Base-by-base conservation (phyloP, 2,113 vertebrate genomes). In the Boulengeromyrus knoepffleri region DNA sequence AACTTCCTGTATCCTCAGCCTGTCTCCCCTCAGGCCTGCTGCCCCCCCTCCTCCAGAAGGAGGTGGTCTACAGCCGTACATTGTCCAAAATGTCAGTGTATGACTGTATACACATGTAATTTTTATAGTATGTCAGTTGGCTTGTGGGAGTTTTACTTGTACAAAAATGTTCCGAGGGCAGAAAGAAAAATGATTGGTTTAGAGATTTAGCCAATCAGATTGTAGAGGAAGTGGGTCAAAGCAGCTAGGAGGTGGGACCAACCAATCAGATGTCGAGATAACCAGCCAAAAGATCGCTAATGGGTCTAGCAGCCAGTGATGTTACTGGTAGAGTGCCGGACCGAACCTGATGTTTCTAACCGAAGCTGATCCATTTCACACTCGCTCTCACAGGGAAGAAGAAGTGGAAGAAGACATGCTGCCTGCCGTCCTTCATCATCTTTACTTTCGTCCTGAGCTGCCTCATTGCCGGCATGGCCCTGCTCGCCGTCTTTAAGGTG, bases 341-440 rank as follows among this genome's bases (percentile, higher is more conserved):
- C n/a, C 62, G 3, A 31, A 13, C n/a, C 62, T 3, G n/a, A n/a
- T 2, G 17, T 80, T 39, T 80, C 36, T 80, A 17, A 80, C 74
- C 36, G 6, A 5, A 80, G 13, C n/a, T 80, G 15, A 19, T 47
- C 21, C 39, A 24, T 47, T 17, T 24, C 83, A 31, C 27, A 4
- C 27, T 70, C 3, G 50, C 91, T 0, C 91, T 47, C 50, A 3
- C 93, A 99, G 99, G 98, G 2, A 99, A 97, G 90, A 95, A 92
- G 95, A 98, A 98, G 91, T 99, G 99, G 98, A 99, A 99, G 94
- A 97, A 97, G 91, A 99, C 98, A 0, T 99, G 99, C 90, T 99
- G 99, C 83, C 94, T 99, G 3, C 99, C 99, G 0, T 99, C 99
- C 42, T 99, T 99, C 77, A 91, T 99, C 89, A 96, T 99, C 94